Evolutionary conservation across 2,888 invertebrate genomes (phyloP).

Genomic region (Hedya salicella): DNA sequence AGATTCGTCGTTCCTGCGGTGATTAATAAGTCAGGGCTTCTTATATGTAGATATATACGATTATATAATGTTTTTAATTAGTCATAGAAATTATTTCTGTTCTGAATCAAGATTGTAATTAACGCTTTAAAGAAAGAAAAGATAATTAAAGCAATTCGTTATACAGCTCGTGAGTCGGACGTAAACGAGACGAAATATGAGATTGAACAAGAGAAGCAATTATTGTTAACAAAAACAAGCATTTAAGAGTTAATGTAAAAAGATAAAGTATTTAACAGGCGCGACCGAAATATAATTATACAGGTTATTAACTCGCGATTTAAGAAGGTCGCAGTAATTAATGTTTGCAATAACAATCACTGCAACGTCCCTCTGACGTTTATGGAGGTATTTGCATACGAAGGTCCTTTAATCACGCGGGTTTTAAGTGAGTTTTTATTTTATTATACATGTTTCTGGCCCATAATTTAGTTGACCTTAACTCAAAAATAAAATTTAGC

Average conservation of each 20-base stretch:
- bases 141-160: constrained; percentile 30
- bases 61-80: neutral
- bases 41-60: neutral
- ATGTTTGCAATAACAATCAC: constrained; percentile 71
- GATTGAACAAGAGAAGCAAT: constrained; percentile 55
- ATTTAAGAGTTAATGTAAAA: constrained; percentile 61
- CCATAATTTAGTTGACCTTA: constrained; percentile 30
- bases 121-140: constrained; percentile 9
- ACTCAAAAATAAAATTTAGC: constrained; percentile 10
- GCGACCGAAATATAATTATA: constrained; percentile 69
- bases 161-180: constrained; percentile 23
- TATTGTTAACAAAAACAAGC: constrained; percentile 54
- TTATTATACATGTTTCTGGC: constrained; percentile 45
- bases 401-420: constrained; percentile 62
- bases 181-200: constrained; percentile 51
- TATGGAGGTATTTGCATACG: constrained; percentile 66
- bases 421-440: constrained; percentile 60
- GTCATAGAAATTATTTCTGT: neutral
- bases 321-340: constrained; percentile 79
- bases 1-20: too few species aligned
- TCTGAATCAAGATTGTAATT: neutral
- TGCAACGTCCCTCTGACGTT: constrained; percentile 66
- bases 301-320: constrained; percentile 66
- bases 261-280: constrained; percentile 62
- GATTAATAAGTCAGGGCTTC: too few species aligned